phyloP scores from a whole-genome alignment of 2,888 invertebrate species.

The Quadriops clusia region DNA sequence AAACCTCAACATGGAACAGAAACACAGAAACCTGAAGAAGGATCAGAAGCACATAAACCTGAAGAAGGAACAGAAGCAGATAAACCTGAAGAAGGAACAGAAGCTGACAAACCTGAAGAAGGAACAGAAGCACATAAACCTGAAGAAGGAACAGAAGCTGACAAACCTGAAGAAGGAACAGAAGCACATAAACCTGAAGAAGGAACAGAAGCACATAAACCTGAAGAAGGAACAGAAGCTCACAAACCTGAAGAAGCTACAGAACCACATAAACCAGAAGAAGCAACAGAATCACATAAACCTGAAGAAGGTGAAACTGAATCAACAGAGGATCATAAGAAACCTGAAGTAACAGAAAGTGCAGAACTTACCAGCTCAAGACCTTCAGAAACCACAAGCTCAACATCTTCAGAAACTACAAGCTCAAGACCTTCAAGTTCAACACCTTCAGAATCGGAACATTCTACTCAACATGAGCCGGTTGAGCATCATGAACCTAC shows the following conservation, averaged over 20 bases:
- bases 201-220: slow-evolving; percentile 10
- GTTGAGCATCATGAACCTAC: background rate
- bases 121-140: slow-evolving; percentile 11
- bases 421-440: slow-evolving; percentile 2
- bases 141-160: slow-evolving; percentile 9
- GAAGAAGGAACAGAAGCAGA: slow-evolving; percentile 14
- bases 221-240: slow-evolving; percentile 10
- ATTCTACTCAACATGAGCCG: background rate
- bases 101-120: slow-evolving; percentile 9
- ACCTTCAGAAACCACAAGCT: background rate
- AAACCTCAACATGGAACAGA: slow-evolving; percentile 13
- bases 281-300: slow-evolving; percentile 9
- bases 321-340: slow-evolving; percentile 6
- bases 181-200: slow-evolving; percentile 10
- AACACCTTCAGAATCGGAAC: background rate
- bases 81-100: slow-evolving; percentile 9
- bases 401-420: slow-evolving; percentile 6
- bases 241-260: slow-evolving; percentile 6
- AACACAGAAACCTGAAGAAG: slow-evolving; percentile 12
- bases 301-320: slow-evolving; percentile 11
- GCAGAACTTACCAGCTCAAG: background rate
- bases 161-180: slow-evolving; percentile 9
- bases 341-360: background rate
- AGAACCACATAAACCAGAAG: slow-evolving; percentile 12
- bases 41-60: slow-evolving; percentile 11